These are phyloP conservation scores for Drosophila mimetica DNA, from an alignment of 2,888 invertebrate genomes.

Conservation along the genomic window DNA sequence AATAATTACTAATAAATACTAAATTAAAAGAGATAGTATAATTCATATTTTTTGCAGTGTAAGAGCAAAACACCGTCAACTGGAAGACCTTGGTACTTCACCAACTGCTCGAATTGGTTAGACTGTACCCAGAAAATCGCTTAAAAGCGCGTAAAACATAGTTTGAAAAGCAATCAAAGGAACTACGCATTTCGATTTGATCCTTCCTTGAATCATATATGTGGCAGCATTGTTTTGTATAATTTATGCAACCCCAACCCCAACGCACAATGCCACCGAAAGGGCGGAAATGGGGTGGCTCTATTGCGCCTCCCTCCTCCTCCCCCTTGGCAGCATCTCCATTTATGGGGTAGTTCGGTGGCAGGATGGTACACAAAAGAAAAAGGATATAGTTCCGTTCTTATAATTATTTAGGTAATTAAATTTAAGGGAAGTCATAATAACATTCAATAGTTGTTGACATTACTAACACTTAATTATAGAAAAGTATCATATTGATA, in stretches of 20 bases:
- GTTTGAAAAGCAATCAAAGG: constrained; percentile 62
- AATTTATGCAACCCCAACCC: constrained; percentile 70
- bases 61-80: constrained; percentile 1
- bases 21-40: too few relatives aligned
- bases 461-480: too few relatives aligned
- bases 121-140: constrained; percentile 68
- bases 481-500: too few relatives aligned
- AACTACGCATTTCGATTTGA: constrained; percentile 63
- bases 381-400: neutral
- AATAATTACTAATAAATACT: too few relatives aligned
- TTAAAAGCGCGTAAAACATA: constrained; percentile 67
- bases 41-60: neutral
- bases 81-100: constrained; percentile 19
- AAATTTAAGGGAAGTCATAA: too few relatives aligned
- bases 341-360: constrained; percentile 24
- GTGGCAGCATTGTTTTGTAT: constrained; percentile 32
- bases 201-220: constrained; percentile 30
- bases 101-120: constrained; percentile 37
- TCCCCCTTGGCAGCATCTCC: constrained; percentile 14
- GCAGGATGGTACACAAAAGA: constrained; percentile 27
- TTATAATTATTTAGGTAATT: too few relatives aligned
- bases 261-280: constrained; percentile 46
- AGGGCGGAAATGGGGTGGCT: constrained; percentile 39
- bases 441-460: too few relatives aligned
- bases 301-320: constrained; percentile 17